phyloP scores from a whole-genome alignment of 2,113 vertebrate species.

The Prunella fulvescens region DNA sequence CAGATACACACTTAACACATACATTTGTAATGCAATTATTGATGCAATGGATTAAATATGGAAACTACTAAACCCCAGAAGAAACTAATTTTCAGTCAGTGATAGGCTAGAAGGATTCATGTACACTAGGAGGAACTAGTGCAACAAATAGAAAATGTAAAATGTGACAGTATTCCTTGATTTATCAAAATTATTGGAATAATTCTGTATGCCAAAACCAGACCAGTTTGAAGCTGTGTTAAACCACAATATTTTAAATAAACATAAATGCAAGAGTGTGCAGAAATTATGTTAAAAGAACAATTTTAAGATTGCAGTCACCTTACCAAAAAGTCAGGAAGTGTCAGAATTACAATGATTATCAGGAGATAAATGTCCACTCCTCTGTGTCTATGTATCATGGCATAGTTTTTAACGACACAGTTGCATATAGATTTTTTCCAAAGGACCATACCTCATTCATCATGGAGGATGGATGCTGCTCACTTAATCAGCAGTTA shows the following conservation, averaged over 20 bases:
- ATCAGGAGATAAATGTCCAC: neutral
- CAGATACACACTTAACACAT: neutral
- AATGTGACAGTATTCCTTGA: neutral
- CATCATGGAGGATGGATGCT: neutral
- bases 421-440: neutral
- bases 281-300: neutral
- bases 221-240: neutral
- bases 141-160: neutral
- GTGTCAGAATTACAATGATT: neutral
- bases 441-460: neutral
- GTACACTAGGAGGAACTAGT: neutral
- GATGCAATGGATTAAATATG: conserved; percentile 20
- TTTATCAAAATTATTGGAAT: neutral
- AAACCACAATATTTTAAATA: neutral
- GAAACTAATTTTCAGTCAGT: neutral
- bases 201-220: neutral
- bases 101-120: neutral
- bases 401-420: neutral
- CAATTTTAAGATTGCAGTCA: neutral
- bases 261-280: neutral
- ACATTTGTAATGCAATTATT: conserved; percentile 11
- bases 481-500: conserved; percentile 43
- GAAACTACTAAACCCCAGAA: neutral
- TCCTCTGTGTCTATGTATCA: neutral
- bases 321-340: neutral